Evolutionary conservation across 2,113 vertebrate species (phyloP), one percentile per base, ranked within the genome.

Genomic region (Pampusana beccarii): DNA sequence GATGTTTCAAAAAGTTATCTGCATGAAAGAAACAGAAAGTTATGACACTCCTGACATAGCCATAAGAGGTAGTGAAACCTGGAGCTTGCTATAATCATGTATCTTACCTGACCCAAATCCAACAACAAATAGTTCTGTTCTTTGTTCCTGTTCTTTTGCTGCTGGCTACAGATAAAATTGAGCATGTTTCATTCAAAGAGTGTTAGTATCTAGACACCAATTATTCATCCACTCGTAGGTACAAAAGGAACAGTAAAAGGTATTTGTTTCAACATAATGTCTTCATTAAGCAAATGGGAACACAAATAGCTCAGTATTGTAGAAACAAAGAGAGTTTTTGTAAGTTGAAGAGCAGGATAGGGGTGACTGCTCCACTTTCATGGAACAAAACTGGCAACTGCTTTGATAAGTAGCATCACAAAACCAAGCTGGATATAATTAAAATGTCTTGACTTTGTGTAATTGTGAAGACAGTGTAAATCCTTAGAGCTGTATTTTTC

Each of bases 171-270:
- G 78, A 58, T 86, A 79, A 90, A 91, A 80, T 4, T 72, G 36
- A 93, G n/a, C n/a, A 26, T 74, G 34, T 92, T 92, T 89, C 61
- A 33, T 80, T 87, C 92, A 94, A 92, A 95, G 80, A 64, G 24
- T 80, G 42, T 89, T 87, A 73, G 58, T 69, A 54, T 48, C 66
- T 89, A 70, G 92, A 50, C 38, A 90, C 16, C 0, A 2, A 18
- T 65, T 94, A 78, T 60, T 94, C 66, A 92, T 44, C 60, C 28
- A 28, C 42, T 92, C 66, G 7, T 2, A 80, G 73, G 28, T 66
- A 79, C 34, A 78, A 91, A 96, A 74, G 54, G 25, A 95, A 84
- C 15, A 69, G 36, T 48, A 54, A 82, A 72, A 46, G n/a, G 3
- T 58, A 33, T 96, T 92, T 25, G 7, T 46, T 93, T 92, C 85